phyloP scores from a whole-genome alignment of 2,888 invertebrate species.

The Galerucella nymphaeae region DNA sequence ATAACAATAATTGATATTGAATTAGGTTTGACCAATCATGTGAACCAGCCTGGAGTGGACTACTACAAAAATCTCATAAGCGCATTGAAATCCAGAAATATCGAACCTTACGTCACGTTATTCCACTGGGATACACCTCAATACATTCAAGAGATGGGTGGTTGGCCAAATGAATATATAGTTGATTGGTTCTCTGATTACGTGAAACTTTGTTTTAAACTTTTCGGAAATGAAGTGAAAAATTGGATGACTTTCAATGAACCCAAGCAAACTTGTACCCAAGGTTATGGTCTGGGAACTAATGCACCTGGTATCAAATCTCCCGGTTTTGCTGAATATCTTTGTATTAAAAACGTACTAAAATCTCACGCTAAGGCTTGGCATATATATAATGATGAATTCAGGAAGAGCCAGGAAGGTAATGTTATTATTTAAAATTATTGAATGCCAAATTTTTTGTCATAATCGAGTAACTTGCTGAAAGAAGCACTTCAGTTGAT shows the following conservation, averaged over 20 bases:
- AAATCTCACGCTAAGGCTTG: constrained; percentile 65
- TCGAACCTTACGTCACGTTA: constrained; percentile 32
- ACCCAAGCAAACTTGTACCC: constrained; percentile 44
- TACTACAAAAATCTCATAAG: constrained; percentile 42
- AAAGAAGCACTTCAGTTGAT: too few relatives aligned
- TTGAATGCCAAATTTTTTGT: not conserved
- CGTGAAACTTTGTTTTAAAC: constrained; percentile 47
- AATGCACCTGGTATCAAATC: constrained; percentile 27
- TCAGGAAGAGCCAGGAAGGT: constrained; percentile 54
- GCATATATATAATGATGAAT: constrained; percentile 62
- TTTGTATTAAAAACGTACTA: constrained; percentile 67
- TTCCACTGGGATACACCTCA: constrained; percentile 32
- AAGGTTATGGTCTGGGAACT: constrained; percentile 39
- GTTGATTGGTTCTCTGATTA: constrained; percentile 49
- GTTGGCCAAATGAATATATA: constrained; percentile 46
- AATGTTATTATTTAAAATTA: not conserved
- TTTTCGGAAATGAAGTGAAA: constrained; percentile 51
- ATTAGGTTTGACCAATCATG: constrained; percentile 64
- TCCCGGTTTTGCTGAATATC: constrained; percentile 63
- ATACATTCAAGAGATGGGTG: constrained; percentile 38
- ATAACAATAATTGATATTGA: too few relatives aligned
- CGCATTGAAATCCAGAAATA: constrained; percentile 12
- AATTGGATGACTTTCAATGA: constrained; percentile 53
- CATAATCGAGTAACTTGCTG: too few relatives aligned
- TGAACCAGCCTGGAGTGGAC: constrained; percentile 44